Percentiles rank a stretch among this genome's conserved stretches.
These are phyloP conservation scores for Fulica atra DNA, from an alignment of 2,113 vertebrate species.

Conservation along the genomic window DNA sequence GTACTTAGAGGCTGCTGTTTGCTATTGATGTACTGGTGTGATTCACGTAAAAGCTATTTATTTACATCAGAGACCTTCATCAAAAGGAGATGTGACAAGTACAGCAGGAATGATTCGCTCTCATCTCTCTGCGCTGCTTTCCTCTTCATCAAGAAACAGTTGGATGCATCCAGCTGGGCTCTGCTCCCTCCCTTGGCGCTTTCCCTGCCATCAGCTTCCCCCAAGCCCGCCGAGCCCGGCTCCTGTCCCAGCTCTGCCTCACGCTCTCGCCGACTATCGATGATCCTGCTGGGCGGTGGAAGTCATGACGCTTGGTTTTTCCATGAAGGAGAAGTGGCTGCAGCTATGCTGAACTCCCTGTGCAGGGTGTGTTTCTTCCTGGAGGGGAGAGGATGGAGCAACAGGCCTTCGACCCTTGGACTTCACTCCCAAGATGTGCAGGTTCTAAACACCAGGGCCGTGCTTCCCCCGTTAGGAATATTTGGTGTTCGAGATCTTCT, in stretches of 20 bases:
- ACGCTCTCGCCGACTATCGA: not conserved
- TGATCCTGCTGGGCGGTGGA: not conserved
- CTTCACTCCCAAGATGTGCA: not conserved
- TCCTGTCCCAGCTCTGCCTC: not conserved
- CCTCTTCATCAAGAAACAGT: not conserved
- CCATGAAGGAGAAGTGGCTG: slow-evolving; percentile 26
- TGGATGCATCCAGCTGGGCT: not conserved
- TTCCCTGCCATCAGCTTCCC: not conserved
- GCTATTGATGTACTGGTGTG: not conserved
- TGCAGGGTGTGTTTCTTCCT: not conserved
- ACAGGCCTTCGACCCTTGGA: not conserved
- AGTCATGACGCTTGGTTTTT: not conserved
- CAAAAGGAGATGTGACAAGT: slow-evolving; percentile 3
- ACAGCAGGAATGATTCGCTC: slow-evolving; percentile 32
- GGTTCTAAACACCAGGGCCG: not conserved
- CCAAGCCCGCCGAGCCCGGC: not conserved
- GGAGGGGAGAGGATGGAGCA: not conserved
- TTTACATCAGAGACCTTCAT: slow-evolving; percentile 67
- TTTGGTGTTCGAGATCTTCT: slow-evolving; percentile 93
- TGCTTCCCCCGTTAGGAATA: slow-evolving; percentile 78
- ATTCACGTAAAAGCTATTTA: slow-evolving; percentile 71
- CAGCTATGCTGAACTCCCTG: not conserved
- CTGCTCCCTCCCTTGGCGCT: not conserved
- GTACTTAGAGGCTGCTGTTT: slow-evolving; percentile 6
- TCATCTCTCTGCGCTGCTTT: not conserved